These are phyloP conservation scores for Melanargia galathea DNA, from an alignment of 2,888 invertebrate genomes.

Conservation along the genomic window DNA sequence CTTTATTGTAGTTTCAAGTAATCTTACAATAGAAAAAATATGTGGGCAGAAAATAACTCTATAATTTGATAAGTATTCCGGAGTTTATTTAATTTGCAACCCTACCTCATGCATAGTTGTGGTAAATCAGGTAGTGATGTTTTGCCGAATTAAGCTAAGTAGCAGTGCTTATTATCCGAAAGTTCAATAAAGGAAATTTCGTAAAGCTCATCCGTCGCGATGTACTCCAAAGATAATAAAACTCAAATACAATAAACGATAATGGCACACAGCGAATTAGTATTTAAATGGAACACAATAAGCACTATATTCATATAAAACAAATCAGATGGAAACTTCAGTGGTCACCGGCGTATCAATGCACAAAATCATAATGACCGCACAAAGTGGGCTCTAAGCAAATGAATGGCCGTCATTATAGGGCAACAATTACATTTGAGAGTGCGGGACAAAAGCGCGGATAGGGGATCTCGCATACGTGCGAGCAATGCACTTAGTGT, in stretches of 20 bases:
- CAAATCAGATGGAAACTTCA: conserved; percentile 26
- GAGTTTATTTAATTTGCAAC: no score
- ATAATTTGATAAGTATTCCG: no score
- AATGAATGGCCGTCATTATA: conserved; percentile 62
- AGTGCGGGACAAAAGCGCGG: conserved; percentile 58
- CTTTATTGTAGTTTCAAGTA: no score
- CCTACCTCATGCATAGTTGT: no score
- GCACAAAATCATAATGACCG: conserved; percentile 43
- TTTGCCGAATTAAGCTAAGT: neutral
- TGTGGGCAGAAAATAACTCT: no score
- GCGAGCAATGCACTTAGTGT: conserved; percentile 41
- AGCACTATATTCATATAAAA: conserved; percentile 27
- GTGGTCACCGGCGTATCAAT: conserved; percentile 40
- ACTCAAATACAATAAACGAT: conserved; percentile 7
- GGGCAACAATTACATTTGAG: conserved; percentile 58
- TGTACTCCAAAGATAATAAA: neutral
- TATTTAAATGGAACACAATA: conserved; percentile 14
- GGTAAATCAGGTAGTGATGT: neutral
- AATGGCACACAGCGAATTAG: conserved; percentile 3
- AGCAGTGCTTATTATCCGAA: neutral
- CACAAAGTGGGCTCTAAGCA: conserved; percentile 48
- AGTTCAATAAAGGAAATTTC: conserved; percentile 7
- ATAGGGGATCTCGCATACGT: conserved; percentile 43
- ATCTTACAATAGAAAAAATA: no score
- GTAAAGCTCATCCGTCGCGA: conserved; percentile 10